Percentiles rank a stretch among this genome's conserved stretches.
These are phyloP conservation scores for Thera obeliscata DNA, from an alignment of 2,888 invertebrate species.

Conservation along the genomic window DNA sequence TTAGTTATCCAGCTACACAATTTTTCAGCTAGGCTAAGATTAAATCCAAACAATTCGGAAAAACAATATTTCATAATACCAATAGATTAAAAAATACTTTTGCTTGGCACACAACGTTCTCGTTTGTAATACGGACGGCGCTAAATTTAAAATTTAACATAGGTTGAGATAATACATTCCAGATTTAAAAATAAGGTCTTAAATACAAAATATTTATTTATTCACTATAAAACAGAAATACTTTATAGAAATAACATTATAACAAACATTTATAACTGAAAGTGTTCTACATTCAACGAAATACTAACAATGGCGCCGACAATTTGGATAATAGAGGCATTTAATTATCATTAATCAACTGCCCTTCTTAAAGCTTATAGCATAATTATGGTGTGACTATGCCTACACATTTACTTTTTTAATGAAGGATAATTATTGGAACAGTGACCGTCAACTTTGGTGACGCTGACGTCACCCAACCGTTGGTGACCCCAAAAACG, in stretches of 20 bases:
- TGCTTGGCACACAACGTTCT: slow-evolving; percentile 72
- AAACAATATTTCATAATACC: slow-evolving; percentile 28
- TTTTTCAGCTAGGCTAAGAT: background rate
- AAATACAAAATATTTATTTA: slow-evolving; percentile 1
- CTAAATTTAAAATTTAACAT: slow-evolving; percentile 59
- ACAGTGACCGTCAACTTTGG: background rate
- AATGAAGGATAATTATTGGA: background rate
- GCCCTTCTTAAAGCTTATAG: background rate
- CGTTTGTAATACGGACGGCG: slow-evolving; percentile 73
- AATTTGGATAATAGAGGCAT: background rate
- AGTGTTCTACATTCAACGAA: background rate
- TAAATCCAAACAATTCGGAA: slow-evolving; percentile 23
- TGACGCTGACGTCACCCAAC: background rate
- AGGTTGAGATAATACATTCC: slow-evolving; percentile 7
- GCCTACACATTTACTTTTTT: background rate
- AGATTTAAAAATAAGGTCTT: background rate
- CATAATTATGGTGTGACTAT: background rate
- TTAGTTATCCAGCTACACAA: too few relatives aligned
- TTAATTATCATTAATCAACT: background rate
- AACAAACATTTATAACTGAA: background rate
- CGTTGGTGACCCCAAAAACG: background rate
- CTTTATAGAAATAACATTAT: background rate
- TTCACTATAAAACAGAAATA: background rate
- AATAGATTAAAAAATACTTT: slow-evolving; percentile 48
- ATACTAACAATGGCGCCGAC: background rate